Evolutionary conservation across 2,888 invertebrate genomes (phyloP).

Genomic region (Philonicus albiceps): DNA sequence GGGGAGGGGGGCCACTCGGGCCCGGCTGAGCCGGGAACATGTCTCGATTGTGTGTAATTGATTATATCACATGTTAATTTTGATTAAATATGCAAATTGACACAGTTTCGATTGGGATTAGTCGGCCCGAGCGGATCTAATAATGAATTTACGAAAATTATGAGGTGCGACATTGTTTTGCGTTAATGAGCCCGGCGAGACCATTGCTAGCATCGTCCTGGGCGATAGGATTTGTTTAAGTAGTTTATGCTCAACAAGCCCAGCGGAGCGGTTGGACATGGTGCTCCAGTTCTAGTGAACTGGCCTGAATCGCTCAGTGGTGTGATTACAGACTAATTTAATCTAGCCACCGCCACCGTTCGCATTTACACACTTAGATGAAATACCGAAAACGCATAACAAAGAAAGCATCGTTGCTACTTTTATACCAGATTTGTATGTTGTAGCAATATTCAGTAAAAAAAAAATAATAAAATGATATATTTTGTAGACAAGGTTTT

Average conservation of each 20-base stretch:
- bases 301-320: not conserved
- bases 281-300: not conserved
- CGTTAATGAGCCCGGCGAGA: not conserved
- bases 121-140: conserved; percentile 24
- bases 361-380: not conserved
- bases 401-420: not conserved
- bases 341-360: not conserved
- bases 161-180: conserved; percentile 10
- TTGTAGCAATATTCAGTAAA: no score
- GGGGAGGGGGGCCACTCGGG: not conserved
- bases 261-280: not conserved
- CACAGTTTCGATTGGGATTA: conserved; percentile 53
- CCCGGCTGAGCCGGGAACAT: conserved; percentile 26
- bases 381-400: not conserved
- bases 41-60: conserved; percentile 58
- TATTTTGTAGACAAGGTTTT: no score
- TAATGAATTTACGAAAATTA: conserved; percentile 34
- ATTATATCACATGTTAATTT: conserved; percentile 65
- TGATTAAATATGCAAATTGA: conserved; percentile 65
- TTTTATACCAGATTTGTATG: no score
- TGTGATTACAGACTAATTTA: not conserved
- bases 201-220: not conserved
- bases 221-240: not conserved
- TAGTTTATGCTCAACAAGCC: not conserved
- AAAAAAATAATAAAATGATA: no score